A percentile compares a stretch with the other conserved stretches of the same genome.
These are phyloP conservation scores for Drosophila prosaltans DNA, from an alignment of 1,140 invertebrate species.

Conservation along the genomic window DNA sequence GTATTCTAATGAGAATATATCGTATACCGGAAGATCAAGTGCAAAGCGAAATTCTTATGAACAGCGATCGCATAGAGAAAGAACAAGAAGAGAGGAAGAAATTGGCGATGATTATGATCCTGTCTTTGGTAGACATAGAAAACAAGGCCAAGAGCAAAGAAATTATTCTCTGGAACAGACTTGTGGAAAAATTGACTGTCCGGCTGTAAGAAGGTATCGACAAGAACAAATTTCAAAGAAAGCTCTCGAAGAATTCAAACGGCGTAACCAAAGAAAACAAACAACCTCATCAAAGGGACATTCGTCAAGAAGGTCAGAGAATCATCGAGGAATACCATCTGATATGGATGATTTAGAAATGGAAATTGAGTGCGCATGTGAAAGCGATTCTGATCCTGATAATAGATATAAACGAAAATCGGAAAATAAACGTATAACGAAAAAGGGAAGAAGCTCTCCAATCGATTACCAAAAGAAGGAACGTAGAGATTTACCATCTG, in stretches of 20 bases:
- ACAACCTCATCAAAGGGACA: background rate
- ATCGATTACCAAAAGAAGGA: too few species aligned
- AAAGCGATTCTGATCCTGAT: too few species aligned
- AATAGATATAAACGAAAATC: too few species aligned
- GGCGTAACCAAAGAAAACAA: background rate
- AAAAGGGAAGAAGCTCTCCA: too few species aligned
- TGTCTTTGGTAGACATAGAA: background rate
- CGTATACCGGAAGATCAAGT: too few species aligned
- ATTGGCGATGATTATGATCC: slow-evolving; percentile 8
- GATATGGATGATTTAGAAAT: too few species aligned
- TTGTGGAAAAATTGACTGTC: background rate
- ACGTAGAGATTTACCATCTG: too few species aligned
- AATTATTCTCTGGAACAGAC: too few species aligned
- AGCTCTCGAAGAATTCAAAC: background rate
- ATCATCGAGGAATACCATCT: too few species aligned
- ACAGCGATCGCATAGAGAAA: background rate
- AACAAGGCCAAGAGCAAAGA: too few species aligned
- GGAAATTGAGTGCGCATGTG: background rate
- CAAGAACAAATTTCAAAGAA: background rate
- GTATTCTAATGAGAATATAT: background rate
- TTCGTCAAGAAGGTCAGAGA: background rate
- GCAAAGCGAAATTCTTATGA: background rate
- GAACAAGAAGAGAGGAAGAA: background rate
- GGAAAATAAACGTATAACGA: too few species aligned
- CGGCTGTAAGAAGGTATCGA: background rate